Evolutionary conservation across 2,888 invertebrate species (phyloP), one percentile per base, ranked within the genome.

Genomic region (Amblyjoppa fuscipennis): DNA sequence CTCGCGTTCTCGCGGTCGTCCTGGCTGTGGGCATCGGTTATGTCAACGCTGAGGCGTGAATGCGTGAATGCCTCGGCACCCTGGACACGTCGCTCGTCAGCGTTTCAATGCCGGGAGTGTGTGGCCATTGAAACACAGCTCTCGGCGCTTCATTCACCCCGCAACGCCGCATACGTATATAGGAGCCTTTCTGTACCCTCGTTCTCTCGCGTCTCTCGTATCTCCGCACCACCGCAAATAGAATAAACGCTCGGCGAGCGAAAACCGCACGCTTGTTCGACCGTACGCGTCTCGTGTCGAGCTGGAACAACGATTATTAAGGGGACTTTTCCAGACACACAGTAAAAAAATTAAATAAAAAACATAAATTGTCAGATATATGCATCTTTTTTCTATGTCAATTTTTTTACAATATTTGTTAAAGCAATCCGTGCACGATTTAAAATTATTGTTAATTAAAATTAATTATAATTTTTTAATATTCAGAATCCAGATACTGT

Each of bases 31-130:
- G 66, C 68, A 66, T 53, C 76, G 76, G 34, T 66, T 41, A 56
- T 68, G 73, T 68, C 73, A 73, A 80, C 73, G 53, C 71, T 31
- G 20, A 41, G 66, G 56, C 66, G 66, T 78, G 75, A 85, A 82
- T 85, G 66, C 41, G 41, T 41, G 41, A 81, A 81, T 84, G 70
- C 78, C 84, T 78, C 70, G 45, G 59, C 70, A 74, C 69, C 45
- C 64, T 75, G 81, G 78, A 85, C 78, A 85, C 85, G 85, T 82
- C 82, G 75, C 79, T 70, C 82, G 85, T 82, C 85, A 82, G 79
- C 85, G 56, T 82, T 85, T 85, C 82, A 82, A 85, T 85, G 82
- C 85, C 79, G 71, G 53, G 75, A 82, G 11, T 61, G 31, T 59
- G 79, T 76, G 3, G 9, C 56, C 80, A 82, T 82, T 82, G 70